These are phyloP conservation scores for Drosophila lutescens DNA, from an alignment of 2,888 invertebrate species.

Conservation along the genomic window DNA sequence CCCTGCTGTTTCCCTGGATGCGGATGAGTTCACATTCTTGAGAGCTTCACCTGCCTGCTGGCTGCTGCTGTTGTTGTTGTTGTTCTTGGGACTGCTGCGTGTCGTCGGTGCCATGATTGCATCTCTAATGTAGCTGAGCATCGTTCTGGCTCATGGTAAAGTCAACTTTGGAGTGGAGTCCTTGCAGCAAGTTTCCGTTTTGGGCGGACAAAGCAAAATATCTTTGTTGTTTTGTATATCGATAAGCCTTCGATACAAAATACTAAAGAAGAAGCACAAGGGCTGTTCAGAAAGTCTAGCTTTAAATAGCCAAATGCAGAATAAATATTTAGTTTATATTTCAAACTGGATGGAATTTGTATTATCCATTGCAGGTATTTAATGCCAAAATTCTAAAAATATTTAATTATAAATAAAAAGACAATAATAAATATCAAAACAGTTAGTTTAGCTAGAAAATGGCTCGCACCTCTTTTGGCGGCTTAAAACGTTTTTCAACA, in stretches of 20 bases:
- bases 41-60: conserved; percentile 4
- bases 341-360: no score
- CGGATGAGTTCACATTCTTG: conserved; percentile 21
- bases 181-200: conserved; percentile 69
- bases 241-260: no score
- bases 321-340: no score
- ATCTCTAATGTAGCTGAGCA: conserved; percentile 70
- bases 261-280: no score
- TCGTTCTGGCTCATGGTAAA: conserved; percentile 27
- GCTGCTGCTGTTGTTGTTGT: conserved; percentile 8
- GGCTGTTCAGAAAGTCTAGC: background rate
- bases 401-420: no score
- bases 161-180: conserved; percentile 39
- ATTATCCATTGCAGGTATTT: no score
- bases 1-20: conserved; percentile 26
- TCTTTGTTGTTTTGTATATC: no score
- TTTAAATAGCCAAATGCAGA: background rate
- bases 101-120: conserved; percentile 70
- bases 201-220: conserved; percentile 43
- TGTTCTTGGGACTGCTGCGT: conserved; percentile 47
- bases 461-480: background rate
- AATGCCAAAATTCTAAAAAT: no score
- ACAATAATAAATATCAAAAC: background rate
- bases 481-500: conserved; percentile 28
- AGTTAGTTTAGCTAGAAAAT: background rate